These are phyloP conservation scores for Regulus satrapa DNA, from an alignment of 2,113 vertebrate species.

Conservation along the genomic window DNA sequence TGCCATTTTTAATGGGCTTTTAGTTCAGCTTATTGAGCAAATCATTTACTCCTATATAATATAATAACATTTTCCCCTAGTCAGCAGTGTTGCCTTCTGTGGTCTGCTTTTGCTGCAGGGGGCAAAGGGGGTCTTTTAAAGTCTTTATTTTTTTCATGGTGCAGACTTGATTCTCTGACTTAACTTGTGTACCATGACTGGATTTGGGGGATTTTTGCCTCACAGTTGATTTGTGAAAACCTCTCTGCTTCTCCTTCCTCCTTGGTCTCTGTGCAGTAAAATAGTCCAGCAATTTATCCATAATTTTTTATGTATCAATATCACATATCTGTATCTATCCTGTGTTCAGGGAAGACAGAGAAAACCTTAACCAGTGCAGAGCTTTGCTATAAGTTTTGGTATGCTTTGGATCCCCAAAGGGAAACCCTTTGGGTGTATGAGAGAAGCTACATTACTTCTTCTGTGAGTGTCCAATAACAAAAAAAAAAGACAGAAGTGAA, in stretches of 20 bases:
- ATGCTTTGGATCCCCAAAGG: neutral
- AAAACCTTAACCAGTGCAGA: neutral
- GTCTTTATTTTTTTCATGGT: neutral
- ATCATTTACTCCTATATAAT: neutral
- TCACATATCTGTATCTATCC: neutral
- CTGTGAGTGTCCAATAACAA: neutral
- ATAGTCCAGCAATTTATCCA: neutral
- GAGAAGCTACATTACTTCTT: neutral
- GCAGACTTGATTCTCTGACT: neutral
- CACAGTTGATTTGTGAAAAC: neutral
- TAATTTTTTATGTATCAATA: neutral
- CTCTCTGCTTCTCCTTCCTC: neutral
- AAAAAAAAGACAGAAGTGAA: neutral
- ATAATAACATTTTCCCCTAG: neutral
- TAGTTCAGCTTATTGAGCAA: neutral
- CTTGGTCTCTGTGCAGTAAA: neutral
- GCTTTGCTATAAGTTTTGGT: neutral
- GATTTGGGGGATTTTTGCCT: fast-evolving
- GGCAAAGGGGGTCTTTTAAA: neutral
- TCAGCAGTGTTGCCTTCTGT: neutral
- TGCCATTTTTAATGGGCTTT: neutral
- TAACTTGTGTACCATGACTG: neutral
- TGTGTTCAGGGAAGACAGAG: neutral
- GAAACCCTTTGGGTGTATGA: neutral
- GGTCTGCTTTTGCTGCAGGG: neutral